Base-by-base conservation (phyloP, 2,888 invertebrate genomes). In the Eueremaeus valkanovi region DNA sequence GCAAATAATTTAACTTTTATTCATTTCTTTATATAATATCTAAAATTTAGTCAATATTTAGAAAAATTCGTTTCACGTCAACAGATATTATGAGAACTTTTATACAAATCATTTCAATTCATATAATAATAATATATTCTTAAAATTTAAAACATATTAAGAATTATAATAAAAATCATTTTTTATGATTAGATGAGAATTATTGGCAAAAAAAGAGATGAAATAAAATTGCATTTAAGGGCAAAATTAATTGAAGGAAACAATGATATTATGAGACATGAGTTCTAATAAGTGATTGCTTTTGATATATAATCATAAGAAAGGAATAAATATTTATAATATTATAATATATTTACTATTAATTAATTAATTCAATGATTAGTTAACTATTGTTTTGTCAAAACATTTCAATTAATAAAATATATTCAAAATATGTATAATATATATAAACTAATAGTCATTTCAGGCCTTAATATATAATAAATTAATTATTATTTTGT, bases 281-380 rank as follows among this genome's bases (percentile, higher is more conserved):
- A 27, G 3, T 51, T 61, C 61, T 61, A 61, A 33, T 29, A 61
- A 29, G 61, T 61, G 31, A 61, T 61, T 29, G 18, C 13, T 29
- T 31, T 61, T 3, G 29, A 61, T 9, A 9, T n/a, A n/a, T 51
- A n/a, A 21, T 51, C 18, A 16, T 61, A 29, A 61, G n/a, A 58
- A 61, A 61, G 5, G 61, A 61, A 61, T 29, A 61, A 61, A 61
- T 61, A 61, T 61, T 29, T 61, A 61, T 55, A 55, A 55, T 55
- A 55, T 55, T n/a, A n/a, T n/a, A n/a, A n/a, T n/a, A n/a, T 36
- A 36, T 36, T 51, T 51, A 11, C 51, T 51, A 51, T 51, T 18
- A 51, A 51, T 51, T 18, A 51, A n/a, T 51, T 3, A 21, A n/a
- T 51, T 11, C 18, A 9, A 11, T 18, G 5, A 51, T 51, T 51